Evolutionary conservation across 1,140 invertebrate species (phyloP).

Genomic region (Nasonia vitripennis): DNA sequence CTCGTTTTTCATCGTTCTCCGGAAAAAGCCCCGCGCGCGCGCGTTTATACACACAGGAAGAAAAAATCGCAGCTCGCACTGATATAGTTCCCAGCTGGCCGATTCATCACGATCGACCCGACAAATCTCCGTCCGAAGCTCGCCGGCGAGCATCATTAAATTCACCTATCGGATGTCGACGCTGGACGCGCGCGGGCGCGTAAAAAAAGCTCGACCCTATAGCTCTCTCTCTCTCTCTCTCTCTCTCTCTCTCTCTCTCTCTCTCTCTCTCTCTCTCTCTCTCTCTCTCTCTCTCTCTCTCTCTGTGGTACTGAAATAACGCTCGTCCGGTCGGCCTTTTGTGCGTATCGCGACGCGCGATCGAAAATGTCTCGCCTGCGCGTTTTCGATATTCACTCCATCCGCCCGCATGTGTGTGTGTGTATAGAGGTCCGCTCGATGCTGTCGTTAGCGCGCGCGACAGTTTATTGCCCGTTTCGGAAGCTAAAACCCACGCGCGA

Average conservation of each 20-base stretch:
- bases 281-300: too few species aligned
- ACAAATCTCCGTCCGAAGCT: constrained; percentile 16
- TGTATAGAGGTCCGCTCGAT: neutral
- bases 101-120: constrained; percentile 31
- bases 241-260: too few species aligned
- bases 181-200: neutral
- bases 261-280: too few species aligned
- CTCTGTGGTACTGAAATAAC: neutral
- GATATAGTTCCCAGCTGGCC: constrained; percentile 32
- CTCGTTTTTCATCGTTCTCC: neutral
- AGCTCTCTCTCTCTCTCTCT: too few species aligned
- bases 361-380: constrained; percentile 28
- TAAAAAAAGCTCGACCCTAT: neutral
- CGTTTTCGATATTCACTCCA: constrained; percentile 3
- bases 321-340: neutral
- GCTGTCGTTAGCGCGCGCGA: neutral
- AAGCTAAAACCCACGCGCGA: constrained; percentile 58
- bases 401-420: neutral
- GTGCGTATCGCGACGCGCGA: neutral
- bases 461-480: constrained; percentile 59
- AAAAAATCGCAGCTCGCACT: constrained; percentile 4
- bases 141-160: constrained; percentile 43
- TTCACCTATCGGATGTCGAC: constrained; percentile 18
- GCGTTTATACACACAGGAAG: neutral
- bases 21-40: neutral